Evolutionary conservation across 2,113 vertebrate species (phyloP).

Genomic region (Atherinomorus stipes): DNA sequence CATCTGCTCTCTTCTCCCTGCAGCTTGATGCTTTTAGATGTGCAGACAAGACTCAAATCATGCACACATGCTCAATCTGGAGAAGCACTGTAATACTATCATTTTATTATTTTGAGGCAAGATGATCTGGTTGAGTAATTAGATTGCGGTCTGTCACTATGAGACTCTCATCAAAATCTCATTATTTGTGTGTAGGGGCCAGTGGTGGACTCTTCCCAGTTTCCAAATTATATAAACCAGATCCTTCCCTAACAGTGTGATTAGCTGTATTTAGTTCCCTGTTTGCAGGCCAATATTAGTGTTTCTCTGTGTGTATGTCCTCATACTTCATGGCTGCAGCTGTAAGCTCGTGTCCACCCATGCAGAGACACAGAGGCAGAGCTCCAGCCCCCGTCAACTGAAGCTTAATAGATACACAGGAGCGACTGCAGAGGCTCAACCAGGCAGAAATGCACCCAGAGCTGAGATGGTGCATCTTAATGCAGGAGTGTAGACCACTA

Average conservation of each 20-base stretch:
- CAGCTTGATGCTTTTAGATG: slow-evolving; percentile 14
- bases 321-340: slow-evolving; percentile 21
- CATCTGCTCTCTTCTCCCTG: slow-evolving; percentile 12
- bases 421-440: neutral
- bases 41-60: neutral
- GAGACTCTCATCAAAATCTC: slow-evolving; percentile 17
- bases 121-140: slow-evolving; percentile 25
- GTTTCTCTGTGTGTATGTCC: neutral
- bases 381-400: neutral
- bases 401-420: neutral
- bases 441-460: neutral
- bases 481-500: neutral
- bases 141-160: slow-evolving; percentile 19
- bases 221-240: slow-evolving; percentile 17
- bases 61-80: neutral
- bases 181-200: slow-evolving; percentile 11
- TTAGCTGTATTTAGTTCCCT: neutral
- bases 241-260: neutral
- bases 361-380: slow-evolving; percentile 11
- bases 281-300: neutral
- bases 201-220: slow-evolving; percentile 3
- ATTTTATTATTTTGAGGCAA: neutral
- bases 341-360: neutral
- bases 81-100: slow-evolving; percentile 18
- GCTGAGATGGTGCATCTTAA: neutral